Percentiles rank a stretch among this genome's conserved stretches.
Conservation (phyloP, 2,113 vertebrate genomes). For the Bujurquina vittata region DNA sequence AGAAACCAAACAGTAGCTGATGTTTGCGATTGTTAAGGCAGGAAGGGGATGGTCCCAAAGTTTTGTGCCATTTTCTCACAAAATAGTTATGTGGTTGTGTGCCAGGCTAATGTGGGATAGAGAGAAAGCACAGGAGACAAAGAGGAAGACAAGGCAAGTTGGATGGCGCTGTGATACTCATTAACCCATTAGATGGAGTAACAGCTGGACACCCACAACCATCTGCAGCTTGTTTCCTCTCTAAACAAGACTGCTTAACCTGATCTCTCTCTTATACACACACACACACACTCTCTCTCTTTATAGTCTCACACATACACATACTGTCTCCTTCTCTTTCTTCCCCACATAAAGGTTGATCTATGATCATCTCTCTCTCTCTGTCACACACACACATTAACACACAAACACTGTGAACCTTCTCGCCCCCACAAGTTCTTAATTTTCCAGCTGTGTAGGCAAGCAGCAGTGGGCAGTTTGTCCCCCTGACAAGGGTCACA, state of each 20-base stretch:
- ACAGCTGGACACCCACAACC: constrained; percentile 72
- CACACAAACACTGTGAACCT: constrained; percentile 34
- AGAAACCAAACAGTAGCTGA: constrained; percentile 17
- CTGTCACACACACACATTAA: constrained; percentile 12
- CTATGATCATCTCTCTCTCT: background rate
- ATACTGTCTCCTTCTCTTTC: background rate
- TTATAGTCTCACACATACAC: constrained; percentile 7
- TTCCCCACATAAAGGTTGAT: constrained; percentile 13
- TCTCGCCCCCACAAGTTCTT: constrained; percentile 62
- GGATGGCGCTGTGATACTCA: constrained; percentile 61
- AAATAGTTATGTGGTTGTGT: constrained; percentile 8
- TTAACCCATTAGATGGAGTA: constrained; percentile 70
- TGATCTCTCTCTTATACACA: constrained; percentile 24
- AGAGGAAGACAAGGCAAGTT: constrained; percentile 38
- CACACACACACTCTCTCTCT: background rate
- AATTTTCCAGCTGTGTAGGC: constrained; percentile 77
- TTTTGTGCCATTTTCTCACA: constrained; percentile 4
- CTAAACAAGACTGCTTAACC: constrained; percentile 63
- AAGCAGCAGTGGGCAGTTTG: constrained; percentile 72
- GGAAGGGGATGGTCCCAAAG: background rate
- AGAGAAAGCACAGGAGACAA: constrained; percentile 19
- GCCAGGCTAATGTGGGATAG: constrained; percentile 43
- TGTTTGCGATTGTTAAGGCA: constrained; percentile 24
- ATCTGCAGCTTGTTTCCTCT: constrained; percentile 64
- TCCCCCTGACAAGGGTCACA: constrained; percentile 71